Conservation (phyloP, 2,888 invertebrate genomes). For the Leptinotarsa juncta region DNA sequence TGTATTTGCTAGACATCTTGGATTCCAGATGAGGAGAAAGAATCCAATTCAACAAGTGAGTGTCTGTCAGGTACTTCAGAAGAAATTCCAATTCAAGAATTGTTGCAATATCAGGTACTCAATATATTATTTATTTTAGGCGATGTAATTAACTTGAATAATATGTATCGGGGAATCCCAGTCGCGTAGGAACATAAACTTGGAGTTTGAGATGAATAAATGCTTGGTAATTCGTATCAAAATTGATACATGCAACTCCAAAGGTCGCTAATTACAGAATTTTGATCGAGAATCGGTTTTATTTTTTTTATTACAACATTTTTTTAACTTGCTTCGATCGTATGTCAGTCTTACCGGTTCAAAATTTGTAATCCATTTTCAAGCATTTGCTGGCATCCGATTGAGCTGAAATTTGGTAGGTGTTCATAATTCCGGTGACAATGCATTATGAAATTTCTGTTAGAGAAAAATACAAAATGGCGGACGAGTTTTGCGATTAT, state of each 20-base stretch:
- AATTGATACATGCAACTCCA: constrained; percentile 1
- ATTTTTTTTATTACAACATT: constrained; percentile 5
- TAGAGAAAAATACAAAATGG: no score
- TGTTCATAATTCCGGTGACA: no score
- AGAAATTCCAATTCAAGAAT: constrained; percentile 4
- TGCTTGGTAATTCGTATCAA: constrained; percentile 5
- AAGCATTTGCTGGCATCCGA: no score
- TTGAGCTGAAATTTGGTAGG: no score
- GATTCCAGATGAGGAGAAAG: constrained; percentile 6
- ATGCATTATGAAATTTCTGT: no score
- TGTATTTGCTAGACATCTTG: constrained; percentile 8
- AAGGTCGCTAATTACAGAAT: constrained; percentile 10
- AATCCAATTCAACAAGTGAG: neutral
- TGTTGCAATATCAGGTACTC: constrained; percentile 4
- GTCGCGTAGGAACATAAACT: neutral
- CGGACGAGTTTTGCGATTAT: no score
- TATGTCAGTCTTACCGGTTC: neutral
- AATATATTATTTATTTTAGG: neutral
- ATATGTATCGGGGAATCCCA: neutral
- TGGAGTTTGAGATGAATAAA: constrained; percentile 6
- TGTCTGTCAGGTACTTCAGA: neutral
- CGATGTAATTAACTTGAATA: neutral
- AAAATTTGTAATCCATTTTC: no score
- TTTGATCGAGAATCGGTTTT: neutral
- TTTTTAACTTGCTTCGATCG: neutral